Evolutionary conservation across 2,797 vertebrate species (phyloP), one percentile per base, ranked within the genome.

Genomic region (Limnodromus scolopaceus): DNA sequence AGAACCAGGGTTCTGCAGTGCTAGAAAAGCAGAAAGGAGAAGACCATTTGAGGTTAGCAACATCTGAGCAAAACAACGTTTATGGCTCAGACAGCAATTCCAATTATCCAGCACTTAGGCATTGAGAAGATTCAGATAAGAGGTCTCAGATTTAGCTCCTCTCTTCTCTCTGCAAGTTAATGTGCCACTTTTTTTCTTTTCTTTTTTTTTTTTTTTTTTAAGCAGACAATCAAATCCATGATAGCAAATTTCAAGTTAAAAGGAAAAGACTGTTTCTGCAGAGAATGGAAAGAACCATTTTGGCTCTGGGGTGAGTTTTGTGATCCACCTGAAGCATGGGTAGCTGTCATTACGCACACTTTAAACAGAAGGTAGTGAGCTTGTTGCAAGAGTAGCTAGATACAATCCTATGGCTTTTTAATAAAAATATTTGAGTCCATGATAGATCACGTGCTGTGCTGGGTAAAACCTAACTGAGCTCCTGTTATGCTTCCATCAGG

Each of bases 61-160:
- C 60, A 85, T 92, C 64, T 80, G 70, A 96, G 78, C 45, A 64
- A 94, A 95, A 77, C n/a, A 74, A 49, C 8, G 0, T 84, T 93
- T 75, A 69, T 87, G 81, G 94, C 93, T 96, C 89, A 91, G 88
- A 85, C 64, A 87, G 94, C 75, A 89, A 74, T 96, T 96, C 88
- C 79, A 96, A 95, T 96, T 96, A 96, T 87, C 90, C 90, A 95
- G 86, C 94, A 85, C 95, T 95, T 84, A 94, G 87, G 94, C 87
- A 91, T 90, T 2, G 4, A 76, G 48, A 93, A 92, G 88, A 94
- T 92, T 92, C 85, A 91, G 96, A 96, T 96, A 96, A 96, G 95
- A 95, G 88, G 84, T 87, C 96, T 96, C 94, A 87, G 88, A 95
- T 96, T 96, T 95, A 93, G 96, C 77, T 96, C 85, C 85, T 93